These are phyloP conservation scores for Penaeus vannamei DNA, from an alignment of 1,140 invertebrate species.

Conservation along the genomic window DNA sequence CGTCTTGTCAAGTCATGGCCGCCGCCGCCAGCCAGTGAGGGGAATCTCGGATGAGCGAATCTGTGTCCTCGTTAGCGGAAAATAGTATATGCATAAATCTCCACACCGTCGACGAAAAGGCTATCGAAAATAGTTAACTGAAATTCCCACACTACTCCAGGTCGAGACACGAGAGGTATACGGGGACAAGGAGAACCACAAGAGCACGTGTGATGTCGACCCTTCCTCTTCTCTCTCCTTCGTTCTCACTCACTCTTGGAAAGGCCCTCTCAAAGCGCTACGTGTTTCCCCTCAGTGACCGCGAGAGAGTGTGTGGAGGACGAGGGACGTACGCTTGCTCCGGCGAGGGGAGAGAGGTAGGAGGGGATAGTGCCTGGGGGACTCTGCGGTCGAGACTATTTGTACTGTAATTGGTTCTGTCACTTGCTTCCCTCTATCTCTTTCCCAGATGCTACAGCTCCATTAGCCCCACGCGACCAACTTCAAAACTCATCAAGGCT, in stretches of 20 bases:
- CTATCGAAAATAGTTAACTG: too few relatives aligned
- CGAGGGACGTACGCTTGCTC: conserved; percentile 21
- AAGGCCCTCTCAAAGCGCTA: conserved; percentile 10
- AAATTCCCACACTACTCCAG: too few relatives aligned
- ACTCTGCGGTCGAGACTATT: conserved; percentile 58
- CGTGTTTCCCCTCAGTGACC: conserved; percentile 37
- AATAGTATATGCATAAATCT: too few relatives aligned
- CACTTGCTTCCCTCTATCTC: conserved; percentile 65
- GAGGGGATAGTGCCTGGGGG: conserved; percentile 23
- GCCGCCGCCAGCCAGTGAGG: too few relatives aligned
- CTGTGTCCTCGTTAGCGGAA: too few relatives aligned
- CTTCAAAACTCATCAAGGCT: conserved; percentile 58
- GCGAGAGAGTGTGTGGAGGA: conserved; percentile 28
- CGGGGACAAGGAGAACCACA: too few relatives aligned
- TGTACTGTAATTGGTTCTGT: conserved; percentile 68
- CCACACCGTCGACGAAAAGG: too few relatives aligned
- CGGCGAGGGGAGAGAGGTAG: conserved; percentile 38
- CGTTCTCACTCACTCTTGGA: not conserved
- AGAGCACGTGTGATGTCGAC: too few relatives aligned
- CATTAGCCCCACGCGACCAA: conserved; percentile 66
- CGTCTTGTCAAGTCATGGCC: too few relatives aligned
- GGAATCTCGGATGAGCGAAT: too few relatives aligned
- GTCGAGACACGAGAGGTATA: too few relatives aligned
- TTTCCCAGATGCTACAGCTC: conserved; percentile 67
- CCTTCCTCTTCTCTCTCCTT: not conserved